A percentile compares a stretch with the other conserved stretches of the same genome.
Evolutionary conservation across 2,888 invertebrate genomes (phyloP).

Genomic region (Drosophila pegasa): DNA sequence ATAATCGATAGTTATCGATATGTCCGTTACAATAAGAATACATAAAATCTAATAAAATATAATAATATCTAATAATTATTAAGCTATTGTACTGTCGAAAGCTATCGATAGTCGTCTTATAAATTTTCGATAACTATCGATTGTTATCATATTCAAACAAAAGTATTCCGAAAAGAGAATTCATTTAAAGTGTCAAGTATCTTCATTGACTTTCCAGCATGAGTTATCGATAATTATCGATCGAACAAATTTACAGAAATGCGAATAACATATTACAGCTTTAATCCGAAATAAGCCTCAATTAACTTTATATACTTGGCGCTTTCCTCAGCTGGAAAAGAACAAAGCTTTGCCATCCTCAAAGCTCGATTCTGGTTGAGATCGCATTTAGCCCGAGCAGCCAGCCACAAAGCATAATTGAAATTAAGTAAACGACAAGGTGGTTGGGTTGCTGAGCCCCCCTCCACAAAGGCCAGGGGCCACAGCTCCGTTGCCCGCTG

Average conservation of each 20-base stretch:
- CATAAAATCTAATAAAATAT: too few relatives aligned
- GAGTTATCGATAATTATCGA: background rate
- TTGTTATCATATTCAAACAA: too few relatives aligned
- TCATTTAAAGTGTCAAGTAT: too few relatives aligned
- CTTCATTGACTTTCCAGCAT: too few relatives aligned
- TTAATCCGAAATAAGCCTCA: too few relatives aligned
- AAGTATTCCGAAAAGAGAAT: too few relatives aligned
- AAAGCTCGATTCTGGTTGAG: slow-evolving; percentile 8
- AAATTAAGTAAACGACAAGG: slow-evolving; percentile 55
- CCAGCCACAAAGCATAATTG: slow-evolving; percentile 52
- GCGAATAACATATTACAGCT: background rate
- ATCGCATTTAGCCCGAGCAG: slow-evolving; percentile 35
- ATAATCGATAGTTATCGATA: background rate
- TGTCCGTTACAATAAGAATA: too few relatives aligned
- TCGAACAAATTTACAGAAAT: background rate
- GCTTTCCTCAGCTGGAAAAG: background rate
- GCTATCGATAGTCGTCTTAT: background rate
- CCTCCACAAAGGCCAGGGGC: slow-evolving; percentile 11
- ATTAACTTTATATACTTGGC: background rate
- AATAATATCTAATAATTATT: too few relatives aligned
- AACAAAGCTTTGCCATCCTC: background rate
- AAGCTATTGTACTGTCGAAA: too few relatives aligned
- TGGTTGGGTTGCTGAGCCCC: background rate
- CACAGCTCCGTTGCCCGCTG: slow-evolving; percentile 14
- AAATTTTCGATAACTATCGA: background rate